These are phyloP conservation scores for Cebidichthys violaceus DNA, from an alignment of 2,113 vertebrate genomes.

Conservation along the genomic window DNA sequence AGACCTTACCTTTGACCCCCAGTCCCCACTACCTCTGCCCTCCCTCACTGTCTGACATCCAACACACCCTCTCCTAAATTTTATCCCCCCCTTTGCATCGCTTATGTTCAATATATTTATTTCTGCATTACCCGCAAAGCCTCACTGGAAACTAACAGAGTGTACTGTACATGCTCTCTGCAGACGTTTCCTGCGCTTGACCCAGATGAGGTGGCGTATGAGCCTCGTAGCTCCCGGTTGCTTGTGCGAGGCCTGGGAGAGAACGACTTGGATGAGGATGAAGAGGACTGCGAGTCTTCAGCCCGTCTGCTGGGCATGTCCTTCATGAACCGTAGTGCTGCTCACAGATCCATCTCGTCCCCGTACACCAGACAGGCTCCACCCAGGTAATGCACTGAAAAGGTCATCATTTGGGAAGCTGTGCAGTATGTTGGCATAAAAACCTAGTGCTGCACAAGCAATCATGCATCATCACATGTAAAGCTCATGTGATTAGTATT, in stretches of 20 bases:
- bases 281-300: slow-evolving; percentile 96
- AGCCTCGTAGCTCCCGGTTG: slow-evolving; percentile 93
- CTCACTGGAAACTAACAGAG: background rate
- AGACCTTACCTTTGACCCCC: background rate
- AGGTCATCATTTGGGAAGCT: background rate
- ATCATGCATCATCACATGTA: background rate
- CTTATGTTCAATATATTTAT: background rate
- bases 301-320: slow-evolving; percentile 96
- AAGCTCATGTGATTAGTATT: background rate
- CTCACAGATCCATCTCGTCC: slow-evolving; percentile 82
- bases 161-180: background rate
- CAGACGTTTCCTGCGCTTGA: slow-evolving; percentile 85
- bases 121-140: background rate
- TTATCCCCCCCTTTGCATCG: background rate
- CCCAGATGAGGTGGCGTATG: slow-evolving; percentile 92
- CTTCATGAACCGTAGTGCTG: slow-evolving; percentile 96
- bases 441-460: background rate
- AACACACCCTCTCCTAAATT: background rate
- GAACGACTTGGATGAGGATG: slow-evolving; percentile 94
- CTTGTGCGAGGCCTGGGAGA: slow-evolving; percentile 95
- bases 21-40: background rate
- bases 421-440: background rate
- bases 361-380: slow-evolving; percentile 84
- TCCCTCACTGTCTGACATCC: background rate
- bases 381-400: slow-evolving; percentile 62